Evolutionary conservation across 2,797 vertebrate species (phyloP).

Genomic region (Distichodus sexfasciatus): DNA sequence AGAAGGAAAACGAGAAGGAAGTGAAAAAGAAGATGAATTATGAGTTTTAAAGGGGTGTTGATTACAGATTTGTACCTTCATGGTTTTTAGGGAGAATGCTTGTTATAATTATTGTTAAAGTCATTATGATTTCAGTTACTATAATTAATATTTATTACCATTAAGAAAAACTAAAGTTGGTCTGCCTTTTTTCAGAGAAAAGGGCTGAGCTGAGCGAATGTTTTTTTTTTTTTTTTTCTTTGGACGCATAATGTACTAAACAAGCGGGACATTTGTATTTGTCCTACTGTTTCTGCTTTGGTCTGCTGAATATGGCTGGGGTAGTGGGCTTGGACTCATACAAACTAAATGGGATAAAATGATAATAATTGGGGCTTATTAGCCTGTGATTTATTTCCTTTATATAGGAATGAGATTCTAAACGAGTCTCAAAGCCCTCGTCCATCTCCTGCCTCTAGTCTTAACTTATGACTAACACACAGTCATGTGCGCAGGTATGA

Average conservation of each 20-base stretch:
- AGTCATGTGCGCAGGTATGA: conserved; percentile 9
- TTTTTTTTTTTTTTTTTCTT: conserved; percentile 58
- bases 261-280: conserved; percentile 62
- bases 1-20: conserved; percentile 25
- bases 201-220: conserved; percentile 67
- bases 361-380: conserved; percentile 16
- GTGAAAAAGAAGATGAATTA: conserved; percentile 18
- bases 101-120: conserved; percentile 46
- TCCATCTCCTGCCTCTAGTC: conserved; percentile 50
- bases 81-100: conserved; percentile 52
- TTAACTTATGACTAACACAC: conserved; percentile 49
- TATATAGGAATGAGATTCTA: conserved; percentile 18
- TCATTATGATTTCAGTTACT: conserved; percentile 36
- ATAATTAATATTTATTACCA: conserved; percentile 30
- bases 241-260: conserved; percentile 64
- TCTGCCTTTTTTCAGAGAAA: conserved; percentile 53
- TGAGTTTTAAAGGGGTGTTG: conserved; percentile 32
- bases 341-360: conserved; percentile 4
- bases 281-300: conserved; percentile 55
- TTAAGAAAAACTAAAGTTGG: conserved; percentile 32
- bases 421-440: conserved; percentile 13
- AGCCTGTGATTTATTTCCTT: conserved; percentile 3
- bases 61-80: conserved; percentile 41
- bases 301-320: conserved; percentile 37
- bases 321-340: conserved; percentile 30